Evolutionary conservation across 2,888 invertebrate species (phyloP), one percentile per base, ranked within the genome.

Genomic region (Kuschelorhynchus macadamiae): DNA sequence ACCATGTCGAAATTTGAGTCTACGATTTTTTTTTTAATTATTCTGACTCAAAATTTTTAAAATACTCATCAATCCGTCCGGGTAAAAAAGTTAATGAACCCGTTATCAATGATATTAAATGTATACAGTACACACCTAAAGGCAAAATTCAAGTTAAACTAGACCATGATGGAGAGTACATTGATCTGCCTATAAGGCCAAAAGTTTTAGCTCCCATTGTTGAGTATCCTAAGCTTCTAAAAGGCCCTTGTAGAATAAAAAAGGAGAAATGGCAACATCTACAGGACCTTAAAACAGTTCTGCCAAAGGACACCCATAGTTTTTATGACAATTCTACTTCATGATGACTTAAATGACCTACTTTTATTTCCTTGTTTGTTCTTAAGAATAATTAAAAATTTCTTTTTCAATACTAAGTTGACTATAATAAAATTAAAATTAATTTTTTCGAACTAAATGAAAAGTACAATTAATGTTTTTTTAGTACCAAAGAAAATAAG

Each of bases 201-300:
- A 20, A 46, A 11, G 9, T 18, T 12, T 20, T 46, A 20, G n/a
- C 7, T 2, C 11, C 1, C 5, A 20, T 46, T 9, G 4, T 11
- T 20, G 12, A 20, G 5, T 46, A 46, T 11, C 46, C 46, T 9
- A 1, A 9, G 20, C n/a, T 46, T n/a, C 11, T 46, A 20, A 8
- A n/a, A 20, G 20, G 20, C 11, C 46, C 9, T 1, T 20, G 20
- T 8, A 46, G 20, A 12, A 46, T 46, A 3, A 46, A 46, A 20
- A 47, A 25, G 49, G 62, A 62, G 18, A 62, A 62, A 46, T 62
- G 53, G 61, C 42, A 32, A 52, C 61, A 61, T 42, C 25, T 61
- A 5, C 44, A 61, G 30, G 52, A 61, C 16, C 25, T 56, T 9
- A 64, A 56, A 56, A 41, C 64, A 4, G 56, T 56, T 12, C 16